phyloP scores from a whole-genome alignment of 2,797 vertebrate genomes.

The Alcedo quadribrachys region DNA sequence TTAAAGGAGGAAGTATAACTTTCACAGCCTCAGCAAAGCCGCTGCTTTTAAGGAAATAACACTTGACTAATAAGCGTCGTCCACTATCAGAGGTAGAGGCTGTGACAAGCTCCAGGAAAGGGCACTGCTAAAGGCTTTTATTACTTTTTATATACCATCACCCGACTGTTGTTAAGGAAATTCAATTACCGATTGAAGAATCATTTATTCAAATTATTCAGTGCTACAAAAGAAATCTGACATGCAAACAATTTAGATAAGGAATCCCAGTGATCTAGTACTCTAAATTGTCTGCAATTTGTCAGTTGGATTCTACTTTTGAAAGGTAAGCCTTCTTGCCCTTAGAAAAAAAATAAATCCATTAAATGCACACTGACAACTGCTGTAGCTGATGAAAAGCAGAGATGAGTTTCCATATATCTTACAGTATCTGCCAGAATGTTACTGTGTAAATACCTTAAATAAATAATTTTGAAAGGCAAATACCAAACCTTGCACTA shows the following conservation, averaged over 20 bases:
- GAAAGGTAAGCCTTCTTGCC: background rate
- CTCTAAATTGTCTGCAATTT: constrained; percentile 19
- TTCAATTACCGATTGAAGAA: constrained; percentile 70
- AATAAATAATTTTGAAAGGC: background rate
- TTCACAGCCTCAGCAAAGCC: constrained; percentile 18
- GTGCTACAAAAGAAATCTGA: constrained; percentile 63
- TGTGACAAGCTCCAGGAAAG: constrained; percentile 75
- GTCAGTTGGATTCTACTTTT: background rate
- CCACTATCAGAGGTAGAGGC: constrained; percentile 53
- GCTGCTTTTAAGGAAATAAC: constrained; percentile 63
- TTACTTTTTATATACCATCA: constrained; percentile 74
- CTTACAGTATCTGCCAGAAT: background rate
- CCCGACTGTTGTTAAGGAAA: constrained; percentile 75
- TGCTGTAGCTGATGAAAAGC: background rate
- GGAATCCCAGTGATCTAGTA: constrained; percentile 35
- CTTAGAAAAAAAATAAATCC: background rate
- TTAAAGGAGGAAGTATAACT: background rate
- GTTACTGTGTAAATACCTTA: background rate
- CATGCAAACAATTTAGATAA: constrained; percentile 76
- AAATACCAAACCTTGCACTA: background rate
- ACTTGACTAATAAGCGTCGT: constrained; percentile 73
- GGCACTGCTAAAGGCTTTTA: constrained; percentile 59
- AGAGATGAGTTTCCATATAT: background rate
- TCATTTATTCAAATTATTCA: constrained; percentile 77
- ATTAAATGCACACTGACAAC: background rate